Percentiles rank a stretch among this genome's conserved stretches.
These are phyloP conservation scores for Syngnathus rostellatus DNA, from an alignment of 2,797 vertebrate species.

Conservation along the genomic window DNA sequence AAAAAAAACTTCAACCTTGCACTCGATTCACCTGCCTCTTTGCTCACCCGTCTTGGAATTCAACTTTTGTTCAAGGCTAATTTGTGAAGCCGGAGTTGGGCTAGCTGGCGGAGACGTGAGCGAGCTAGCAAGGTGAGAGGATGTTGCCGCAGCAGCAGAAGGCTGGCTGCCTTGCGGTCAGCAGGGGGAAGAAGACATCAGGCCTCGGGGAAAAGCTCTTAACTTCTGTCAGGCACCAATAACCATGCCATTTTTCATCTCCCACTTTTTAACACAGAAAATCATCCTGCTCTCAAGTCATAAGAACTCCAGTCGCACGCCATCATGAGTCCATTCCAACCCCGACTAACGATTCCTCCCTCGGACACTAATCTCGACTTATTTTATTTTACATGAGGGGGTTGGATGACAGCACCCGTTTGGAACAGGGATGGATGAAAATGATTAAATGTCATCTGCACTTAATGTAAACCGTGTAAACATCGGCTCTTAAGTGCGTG, in stretches of 20 bases:
- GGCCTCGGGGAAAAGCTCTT: conserved; percentile 76
- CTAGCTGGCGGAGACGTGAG: neutral
- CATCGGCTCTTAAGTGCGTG: neutral
- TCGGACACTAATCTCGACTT: conserved; percentile 19
- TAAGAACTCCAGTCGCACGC: conserved; percentile 70
- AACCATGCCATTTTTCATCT: conserved; percentile 77
- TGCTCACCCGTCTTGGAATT: conserved; percentile 6
- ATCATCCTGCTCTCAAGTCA: conserved; percentile 69
- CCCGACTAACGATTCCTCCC: conserved; percentile 39
- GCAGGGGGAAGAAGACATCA: conserved; percentile 57
- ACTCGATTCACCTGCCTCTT: conserved; percentile 29
- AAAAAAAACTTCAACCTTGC: conserved; percentile 49
- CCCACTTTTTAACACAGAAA: conserved; percentile 73
- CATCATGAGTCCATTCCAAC: conserved; percentile 71
- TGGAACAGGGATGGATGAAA: too few relatives aligned
- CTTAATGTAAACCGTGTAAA: too few relatives aligned
- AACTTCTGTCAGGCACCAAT: conserved; percentile 83
- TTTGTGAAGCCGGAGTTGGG: conserved; percentile 12
- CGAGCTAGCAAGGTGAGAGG: conserved; percentile 70
- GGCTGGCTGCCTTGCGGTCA: conserved; percentile 69
- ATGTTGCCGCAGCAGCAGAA: conserved; percentile 60
- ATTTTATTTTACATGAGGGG: neutral
- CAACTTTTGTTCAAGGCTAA: conserved; percentile 10
- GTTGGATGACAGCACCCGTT: neutral
- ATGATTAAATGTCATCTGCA: too few relatives aligned